Base-by-base conservation (phyloP, 1,140 invertebrate genomes). In the Aphaenogaster floridana region DNA sequence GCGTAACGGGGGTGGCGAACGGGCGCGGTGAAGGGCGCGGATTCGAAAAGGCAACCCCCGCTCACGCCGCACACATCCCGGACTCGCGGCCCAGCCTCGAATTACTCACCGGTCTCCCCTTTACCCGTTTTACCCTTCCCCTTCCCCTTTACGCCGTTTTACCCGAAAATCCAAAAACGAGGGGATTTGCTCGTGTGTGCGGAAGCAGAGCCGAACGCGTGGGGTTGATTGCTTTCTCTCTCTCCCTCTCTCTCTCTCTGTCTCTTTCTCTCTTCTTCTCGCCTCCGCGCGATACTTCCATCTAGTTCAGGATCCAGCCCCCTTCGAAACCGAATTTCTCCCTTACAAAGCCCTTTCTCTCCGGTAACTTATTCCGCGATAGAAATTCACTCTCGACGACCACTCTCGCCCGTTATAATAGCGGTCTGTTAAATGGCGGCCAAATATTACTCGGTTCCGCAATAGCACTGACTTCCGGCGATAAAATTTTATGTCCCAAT, bases 151-250 rank as follows among this genome's bases (percentile, higher is more conserved):
- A 28, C 28, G 54, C 88, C 86, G 89, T 90, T 92, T 90, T 90
- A 91, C 89, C 90, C 90, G 76, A 92, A 92, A 92, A 89, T 89
- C 90, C 84, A 91, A 92, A 90, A 92, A 84, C 80, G 72, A 90
- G 90, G 86, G 90, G 88, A 90, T 90, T 88, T 80, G 88, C 86
- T 84, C 88, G 88, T 87, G 87, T 85, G 86, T 85, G 89, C 86
- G 74, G 78, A 88, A 89, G 68, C 76, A 79, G 61, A 87, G 79
- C 57, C 28, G n/a, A 61, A 52, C 64, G 86, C 91, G 88, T 86
- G 85, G 87, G 90, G 90, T 91, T 63, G 80, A 21, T 66, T 72
- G 54, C 68, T 15, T 45, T 45, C 61, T 52, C 11, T 54, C 80
- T 8, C 45, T 21, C 66, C 5, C 9, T 36, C 48, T 80, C 54